Evolutionary conservation across 2,888 invertebrate genomes (phyloP).

Genomic region (Drosophila bunnanda): DNA sequence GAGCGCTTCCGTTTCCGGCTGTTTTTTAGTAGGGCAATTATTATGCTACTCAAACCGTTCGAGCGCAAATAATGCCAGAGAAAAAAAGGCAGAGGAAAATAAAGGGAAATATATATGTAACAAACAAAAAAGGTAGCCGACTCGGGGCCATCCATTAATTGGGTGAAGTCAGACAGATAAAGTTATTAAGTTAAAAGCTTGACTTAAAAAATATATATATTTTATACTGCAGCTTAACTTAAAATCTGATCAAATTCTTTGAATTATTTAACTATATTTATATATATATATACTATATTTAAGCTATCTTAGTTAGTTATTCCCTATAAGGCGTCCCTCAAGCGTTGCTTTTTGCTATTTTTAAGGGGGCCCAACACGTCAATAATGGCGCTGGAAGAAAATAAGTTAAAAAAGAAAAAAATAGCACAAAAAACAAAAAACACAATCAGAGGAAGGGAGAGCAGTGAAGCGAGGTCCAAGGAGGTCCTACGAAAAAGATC

Average conservation of each 20-base stretch:
- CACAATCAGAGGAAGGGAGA: constrained; percentile 67
- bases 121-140: constrained; percentile 10
- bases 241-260: neutral
- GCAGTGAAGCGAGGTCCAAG: constrained; percentile 26
- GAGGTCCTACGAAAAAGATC: constrained; percentile 29
- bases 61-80: constrained; percentile 71
- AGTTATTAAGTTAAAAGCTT: neutral
- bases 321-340: neutral
- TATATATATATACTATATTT: neutral
- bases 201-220: neutral
- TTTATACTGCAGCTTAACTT: neutral
- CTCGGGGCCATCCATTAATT: constrained; percentile 19
- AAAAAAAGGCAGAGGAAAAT: constrained; percentile 20
- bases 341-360: constrained; percentile 1
- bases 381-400: constrained; percentile 72
- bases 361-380: constrained; percentile 71
- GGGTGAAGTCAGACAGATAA: neutral
- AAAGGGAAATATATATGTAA: constrained; percentile 3
- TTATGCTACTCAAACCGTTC: constrained; percentile 60
- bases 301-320: neutral
- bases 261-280: neutral
- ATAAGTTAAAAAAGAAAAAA: constrained; percentile 72
- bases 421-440: constrained; percentile 12
- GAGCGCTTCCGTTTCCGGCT: constrained; percentile 78
- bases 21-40: constrained; percentile 63